Evolutionary conservation across 2,113 vertebrate species (phyloP), one percentile per base, ranked within the genome.

Genomic region (Percina caprodes): DNA sequence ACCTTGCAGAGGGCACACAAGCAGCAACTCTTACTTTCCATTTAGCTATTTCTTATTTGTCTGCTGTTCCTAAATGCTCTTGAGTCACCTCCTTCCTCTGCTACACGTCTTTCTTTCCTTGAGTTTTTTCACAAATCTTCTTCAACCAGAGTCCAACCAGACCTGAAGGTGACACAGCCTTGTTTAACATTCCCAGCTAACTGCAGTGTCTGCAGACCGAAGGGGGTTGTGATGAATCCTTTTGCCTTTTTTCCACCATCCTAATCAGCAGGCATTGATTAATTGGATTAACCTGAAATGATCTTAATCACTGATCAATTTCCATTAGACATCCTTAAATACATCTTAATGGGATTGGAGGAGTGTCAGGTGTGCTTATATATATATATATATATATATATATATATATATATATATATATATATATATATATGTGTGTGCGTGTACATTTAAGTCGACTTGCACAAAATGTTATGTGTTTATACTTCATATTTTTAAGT

Each of bases 231-330:
- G 84, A 81, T 83, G 67, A 80, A 46, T 83, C 83, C 65, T 63
- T 63, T 54, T 21, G 11, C 60, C 73, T 74, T 79, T 80, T 77
- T 35, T 26, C 73, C 51, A 15, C 69, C 80, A 9, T 87, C 79
- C 87, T 74, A 87, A 91, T 93, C 88, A 92, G 87, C 75, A 67
- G 82, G 18, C 85, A 94, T 93, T 93, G 93, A 94, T 93, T 93
- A 82, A 94, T 91, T 92, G 92, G 88, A 88, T 92, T 87, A 83
- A 85, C 80, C 69, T 66, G 62, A 88, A 91, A 92, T 85, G 82
- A 93, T 93, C 86, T 92, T 88, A 91, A 94, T 93, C 86, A 81
- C 87, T 89, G 92, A 94, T 95, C 92, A 93, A 93, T 94, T 94
- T 93, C 90, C 80, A 93, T 95, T 91, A 92, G 87, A 74, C 86